These are phyloP conservation scores for Quiscalus mexicanus DNA, from an alignment of 2,113 vertebrate species.

Conservation along the genomic window DNA sequence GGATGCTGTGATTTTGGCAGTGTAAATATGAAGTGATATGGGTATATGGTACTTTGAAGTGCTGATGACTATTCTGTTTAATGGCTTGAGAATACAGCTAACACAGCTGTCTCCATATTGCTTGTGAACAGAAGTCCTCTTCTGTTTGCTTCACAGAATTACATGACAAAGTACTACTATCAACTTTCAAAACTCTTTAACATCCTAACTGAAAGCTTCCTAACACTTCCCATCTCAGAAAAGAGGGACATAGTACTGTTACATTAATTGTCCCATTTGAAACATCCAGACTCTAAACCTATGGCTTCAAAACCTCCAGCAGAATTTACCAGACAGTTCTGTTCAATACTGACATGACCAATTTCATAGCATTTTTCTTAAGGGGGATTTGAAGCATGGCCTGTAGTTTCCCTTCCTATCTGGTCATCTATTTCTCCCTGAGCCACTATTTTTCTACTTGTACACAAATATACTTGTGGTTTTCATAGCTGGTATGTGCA, in stretches of 20 bases:
- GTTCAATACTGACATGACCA: background rate
- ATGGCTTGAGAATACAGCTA: background rate
- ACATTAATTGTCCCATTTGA: background rate
- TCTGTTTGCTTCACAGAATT: background rate
- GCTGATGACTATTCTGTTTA: background rate
- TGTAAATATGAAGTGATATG: background rate
- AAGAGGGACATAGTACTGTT: background rate
- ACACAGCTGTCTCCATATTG: background rate
- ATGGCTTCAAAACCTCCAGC: background rate
- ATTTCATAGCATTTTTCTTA: background rate
- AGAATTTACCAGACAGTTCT: background rate
- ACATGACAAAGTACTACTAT: background rate
- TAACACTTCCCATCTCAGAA: background rate
- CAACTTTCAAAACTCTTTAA: background rate
- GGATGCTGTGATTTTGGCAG: background rate
- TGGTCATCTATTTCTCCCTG: background rate
- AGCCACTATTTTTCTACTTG: background rate
- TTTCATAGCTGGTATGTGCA: background rate
- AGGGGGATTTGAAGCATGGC: background rate
- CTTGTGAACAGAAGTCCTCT: background rate
- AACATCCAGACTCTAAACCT: background rate
- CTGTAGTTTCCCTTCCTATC: background rate
- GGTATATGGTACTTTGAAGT: background rate
- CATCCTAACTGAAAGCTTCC: background rate
- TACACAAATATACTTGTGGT: background rate